A percentile compares a stretch with the other conserved stretches of the same genome.
Conservation (phyloP, 2,797 vertebrate genomes). For the Gallirallus australis region DNA sequence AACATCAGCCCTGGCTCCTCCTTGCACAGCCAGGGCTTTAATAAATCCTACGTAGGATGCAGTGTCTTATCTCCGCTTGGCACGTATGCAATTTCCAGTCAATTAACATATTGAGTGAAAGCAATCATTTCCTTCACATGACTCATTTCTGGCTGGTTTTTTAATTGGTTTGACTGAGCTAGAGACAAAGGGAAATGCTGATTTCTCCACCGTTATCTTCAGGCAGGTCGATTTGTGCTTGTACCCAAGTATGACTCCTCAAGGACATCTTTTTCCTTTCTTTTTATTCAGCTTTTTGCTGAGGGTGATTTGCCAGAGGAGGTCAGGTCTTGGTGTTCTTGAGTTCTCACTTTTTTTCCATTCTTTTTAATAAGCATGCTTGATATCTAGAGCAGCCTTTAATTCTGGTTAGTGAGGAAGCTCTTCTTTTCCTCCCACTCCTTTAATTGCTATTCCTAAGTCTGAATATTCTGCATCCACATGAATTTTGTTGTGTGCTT, state of each 20-base stretch:
- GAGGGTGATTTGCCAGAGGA: background rate
- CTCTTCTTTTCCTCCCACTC: background rate
- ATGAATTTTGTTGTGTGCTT: background rate
- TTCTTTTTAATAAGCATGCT: background rate
- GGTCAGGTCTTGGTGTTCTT: background rate
- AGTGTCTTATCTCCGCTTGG: background rate
- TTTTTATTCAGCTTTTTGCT: background rate
- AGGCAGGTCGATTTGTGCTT: background rate
- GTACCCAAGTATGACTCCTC: background rate
- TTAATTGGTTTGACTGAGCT: background rate
- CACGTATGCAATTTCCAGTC: background rate
- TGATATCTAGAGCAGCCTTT: background rate
- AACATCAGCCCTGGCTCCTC: background rate
- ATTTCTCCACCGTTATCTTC: background rate
- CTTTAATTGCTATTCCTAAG: background rate
- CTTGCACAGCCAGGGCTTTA: background rate
- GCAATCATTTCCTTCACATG: background rate
- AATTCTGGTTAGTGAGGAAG: background rate
- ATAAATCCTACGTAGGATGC: background rate
- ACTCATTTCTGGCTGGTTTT: background rate
- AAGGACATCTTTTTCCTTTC: background rate
- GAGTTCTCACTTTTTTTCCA: background rate
- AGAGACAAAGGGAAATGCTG: background rate
- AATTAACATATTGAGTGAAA: background rate
- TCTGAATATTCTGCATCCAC: fast-evolving